Evolutionary conservation across 2,888 invertebrate genomes (phyloP), one percentile per base, ranked within the genome.

Genomic region (Meandrusa payeni): DNA sequence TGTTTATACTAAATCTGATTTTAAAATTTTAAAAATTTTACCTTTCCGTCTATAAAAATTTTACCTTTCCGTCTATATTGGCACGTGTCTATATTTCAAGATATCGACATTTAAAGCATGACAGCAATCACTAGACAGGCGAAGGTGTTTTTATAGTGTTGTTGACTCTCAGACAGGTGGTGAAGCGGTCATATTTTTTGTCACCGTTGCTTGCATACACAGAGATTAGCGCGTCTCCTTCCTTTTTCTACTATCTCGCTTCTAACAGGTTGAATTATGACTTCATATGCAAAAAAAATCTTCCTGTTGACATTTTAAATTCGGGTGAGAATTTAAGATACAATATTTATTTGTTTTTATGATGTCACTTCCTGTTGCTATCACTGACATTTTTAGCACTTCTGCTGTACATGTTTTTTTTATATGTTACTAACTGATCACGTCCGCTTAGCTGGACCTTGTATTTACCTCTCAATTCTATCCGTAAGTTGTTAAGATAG

Each of bases 131-230:
- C 57, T 60, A 59, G 2, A 10, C 9, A 19, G 41, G 48, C 46
- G 57, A 58, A 60, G 53, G 50, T 48, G 60, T 66, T 57, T n/a
- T n/a, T 57, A 59, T 61, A 59, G 59, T 60, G 57, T 41, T 69
- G 69, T 68, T 69, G 67, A 69, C 69, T 56, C 51, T 55, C 42
- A 55, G 72, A 68, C 77, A 76, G 76, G 75, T 49, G 49, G 42
- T 33, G 10, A 37, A 20, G 27, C 37, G 37, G 37, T 11, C 32
- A n/a, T 20, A 33, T 43, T 47, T 49, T 49, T 47, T 49, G 29
- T 41, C 37, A 32, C 28, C 15, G 23, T 6, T 39, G 34, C 44
- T 49, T 46, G 38, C 38, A 38, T 27, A 36, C 41, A 40, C 29
- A 11, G 31, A 49, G 43, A 49, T 49, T 49, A 46, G 23, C 46